Percentiles rank a stretch among this genome's conserved stretches.
phyloP scores from a whole-genome alignment of 2,888 invertebrate species.

The Diarsia dahlii region DNA sequence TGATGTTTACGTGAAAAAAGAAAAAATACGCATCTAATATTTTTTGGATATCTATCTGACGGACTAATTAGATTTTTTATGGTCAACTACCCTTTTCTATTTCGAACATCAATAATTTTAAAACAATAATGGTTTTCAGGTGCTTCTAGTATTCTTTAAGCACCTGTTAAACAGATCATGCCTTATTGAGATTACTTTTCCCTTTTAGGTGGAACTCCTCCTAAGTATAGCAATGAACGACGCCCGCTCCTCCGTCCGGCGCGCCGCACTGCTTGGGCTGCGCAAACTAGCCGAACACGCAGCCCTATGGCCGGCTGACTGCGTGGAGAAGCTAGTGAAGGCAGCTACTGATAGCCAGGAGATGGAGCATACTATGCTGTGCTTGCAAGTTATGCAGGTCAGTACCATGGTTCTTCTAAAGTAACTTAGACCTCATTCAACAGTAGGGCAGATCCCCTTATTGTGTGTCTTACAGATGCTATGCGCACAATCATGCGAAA shows the following conservation, averaged over 20 bases:
- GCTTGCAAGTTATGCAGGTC: conserved; percentile 86
- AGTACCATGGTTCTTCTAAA: not conserved
- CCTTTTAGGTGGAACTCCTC: conserved; percentile 88
- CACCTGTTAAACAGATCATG: not conserved
- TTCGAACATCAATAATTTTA: not conserved
- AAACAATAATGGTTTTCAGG: too few species aligned
- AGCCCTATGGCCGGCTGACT: conserved; percentile 82
- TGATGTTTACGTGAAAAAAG: too few species aligned
- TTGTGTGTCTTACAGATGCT: too few species aligned
- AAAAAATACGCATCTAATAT: too few species aligned
- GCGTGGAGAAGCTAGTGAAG: conserved; percentile 78
- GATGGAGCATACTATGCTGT: conserved; percentile 80
- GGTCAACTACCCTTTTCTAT: too few species aligned
- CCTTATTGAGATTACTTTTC: not conserved
- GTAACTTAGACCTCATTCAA: not conserved
- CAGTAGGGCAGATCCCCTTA: too few species aligned
- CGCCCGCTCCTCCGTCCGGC: conserved; percentile 82
- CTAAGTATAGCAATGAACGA: conserved; percentile 84
- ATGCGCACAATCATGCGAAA: too few species aligned
- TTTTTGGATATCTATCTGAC: too few species aligned
- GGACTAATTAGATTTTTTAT: too few species aligned
- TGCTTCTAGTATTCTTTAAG: not conserved
- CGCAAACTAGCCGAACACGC: conserved; percentile 82
- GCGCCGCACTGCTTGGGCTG: conserved; percentile 82
- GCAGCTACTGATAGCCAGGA: conserved; percentile 77